Conservation (phyloP, 2,888 invertebrate genomes). For the Eueremaeus valkanovi region DNA sequence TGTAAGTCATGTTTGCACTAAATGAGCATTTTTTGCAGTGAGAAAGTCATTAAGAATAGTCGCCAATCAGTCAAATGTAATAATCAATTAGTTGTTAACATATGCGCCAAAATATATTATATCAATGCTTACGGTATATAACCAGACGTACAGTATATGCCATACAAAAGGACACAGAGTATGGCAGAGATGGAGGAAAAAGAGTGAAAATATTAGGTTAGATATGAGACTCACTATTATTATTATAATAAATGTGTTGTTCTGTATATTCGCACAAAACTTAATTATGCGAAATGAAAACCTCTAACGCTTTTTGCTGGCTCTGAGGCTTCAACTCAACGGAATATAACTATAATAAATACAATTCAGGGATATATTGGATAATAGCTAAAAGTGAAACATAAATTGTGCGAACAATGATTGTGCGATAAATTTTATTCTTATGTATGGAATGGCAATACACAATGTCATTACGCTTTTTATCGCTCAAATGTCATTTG, state of each 20-base stretch:
- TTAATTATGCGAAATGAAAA: conserved; percentile 25
- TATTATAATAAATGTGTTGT: conserved; percentile 21
- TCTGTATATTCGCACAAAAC: not conserved
- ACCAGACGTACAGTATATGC: not conserved
- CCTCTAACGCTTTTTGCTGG: not conserved
- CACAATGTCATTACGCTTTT: not conserved
- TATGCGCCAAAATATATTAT: conserved; percentile 12
- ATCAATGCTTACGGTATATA: not conserved
- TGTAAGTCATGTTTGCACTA: not conserved
- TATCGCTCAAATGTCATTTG: not conserved
- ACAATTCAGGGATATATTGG: not conserved
- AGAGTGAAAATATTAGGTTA: not conserved
- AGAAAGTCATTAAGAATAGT: not conserved
- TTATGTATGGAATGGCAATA: not conserved
- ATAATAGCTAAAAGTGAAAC: not conserved
- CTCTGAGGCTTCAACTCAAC: not conserved
- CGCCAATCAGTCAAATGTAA: not conserved
- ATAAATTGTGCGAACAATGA: conserved; percentile 28
- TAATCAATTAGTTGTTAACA: conserved; percentile 25
- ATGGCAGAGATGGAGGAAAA: not conserved
- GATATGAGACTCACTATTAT: no score
- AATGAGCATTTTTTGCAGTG: not conserved
- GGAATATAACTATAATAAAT: not conserved
- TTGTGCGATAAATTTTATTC: conserved; percentile 2
- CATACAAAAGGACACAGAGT: not conserved